These are phyloP conservation scores for Homarus americanus DNA, from an alignment of 1,140 invertebrate species.

Conservation along the genomic window DNA sequence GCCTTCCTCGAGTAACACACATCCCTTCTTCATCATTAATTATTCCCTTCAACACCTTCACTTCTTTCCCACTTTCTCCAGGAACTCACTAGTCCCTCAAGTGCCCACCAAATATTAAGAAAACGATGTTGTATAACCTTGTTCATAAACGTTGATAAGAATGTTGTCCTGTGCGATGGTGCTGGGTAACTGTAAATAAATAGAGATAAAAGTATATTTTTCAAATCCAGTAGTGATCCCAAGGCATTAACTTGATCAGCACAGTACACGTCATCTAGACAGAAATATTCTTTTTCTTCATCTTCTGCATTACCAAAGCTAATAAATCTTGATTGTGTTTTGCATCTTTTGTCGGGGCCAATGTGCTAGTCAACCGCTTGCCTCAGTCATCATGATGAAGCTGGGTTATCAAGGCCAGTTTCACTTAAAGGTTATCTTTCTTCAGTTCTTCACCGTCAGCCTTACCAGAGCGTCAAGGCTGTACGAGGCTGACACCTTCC, in stretches of 20 bases:
- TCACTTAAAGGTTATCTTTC: background rate
- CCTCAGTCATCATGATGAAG: background rate
- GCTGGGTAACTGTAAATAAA: background rate
- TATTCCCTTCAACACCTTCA: background rate
- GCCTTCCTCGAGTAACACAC: background rate
- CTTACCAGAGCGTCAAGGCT: background rate
- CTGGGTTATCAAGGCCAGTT: background rate
- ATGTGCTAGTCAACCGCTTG: background rate
- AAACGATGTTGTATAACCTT: background rate
- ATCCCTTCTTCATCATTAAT: background rate
- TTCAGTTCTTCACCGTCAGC: background rate
- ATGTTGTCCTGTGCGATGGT: background rate
- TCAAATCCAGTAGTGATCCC: background rate
- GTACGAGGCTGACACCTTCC: background rate
- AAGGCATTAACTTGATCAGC: slow-evolving; percentile 34
- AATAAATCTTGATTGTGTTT: background rate
- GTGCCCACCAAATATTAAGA: slow-evolving; percentile 26
- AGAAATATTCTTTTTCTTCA: no score
- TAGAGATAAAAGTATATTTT: background rate
- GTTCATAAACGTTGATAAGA: background rate
- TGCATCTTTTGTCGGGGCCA: background rate
- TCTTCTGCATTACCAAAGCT: background rate
- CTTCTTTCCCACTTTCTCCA: background rate
- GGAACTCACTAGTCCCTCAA: slow-evolving; percentile 30
- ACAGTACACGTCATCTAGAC: no score